Percentiles rank a stretch among this genome's conserved stretches.
Conservation (phyloP, 2,113 vertebrate species). For the Rhynchopsitta pachyrhyncha region DNA sequence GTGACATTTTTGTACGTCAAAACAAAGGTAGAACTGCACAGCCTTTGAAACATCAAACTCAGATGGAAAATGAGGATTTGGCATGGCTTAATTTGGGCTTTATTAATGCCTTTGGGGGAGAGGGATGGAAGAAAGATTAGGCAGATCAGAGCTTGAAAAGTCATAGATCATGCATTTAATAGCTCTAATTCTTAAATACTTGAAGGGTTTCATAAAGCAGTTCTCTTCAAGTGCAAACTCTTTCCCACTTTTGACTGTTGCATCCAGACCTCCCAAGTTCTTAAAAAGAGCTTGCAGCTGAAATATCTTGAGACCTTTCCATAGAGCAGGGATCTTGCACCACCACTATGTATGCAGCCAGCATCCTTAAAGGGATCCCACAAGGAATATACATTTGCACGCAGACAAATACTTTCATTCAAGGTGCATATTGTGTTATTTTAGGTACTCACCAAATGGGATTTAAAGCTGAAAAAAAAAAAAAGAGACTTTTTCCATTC, state of each 20-base stretch:
- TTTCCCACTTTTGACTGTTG: neutral
- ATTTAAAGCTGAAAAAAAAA: neutral
- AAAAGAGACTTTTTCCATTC: neutral
- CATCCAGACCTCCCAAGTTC: neutral
- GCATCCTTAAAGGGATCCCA: neutral
- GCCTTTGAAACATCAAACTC: conserved; percentile 53
- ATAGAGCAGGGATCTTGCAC: neutral
- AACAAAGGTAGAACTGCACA: conserved; percentile 44
- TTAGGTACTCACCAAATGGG: neutral
- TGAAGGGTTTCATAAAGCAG: conserved; percentile 17
- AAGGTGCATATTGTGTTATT: neutral
- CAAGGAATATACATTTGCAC: neutral
- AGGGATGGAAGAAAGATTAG: conserved; percentile 55
- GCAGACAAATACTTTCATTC: neutral
- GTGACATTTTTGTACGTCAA: conserved; percentile 23
- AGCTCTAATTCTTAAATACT: conserved; percentile 46
- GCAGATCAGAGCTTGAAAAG: conserved; percentile 24
- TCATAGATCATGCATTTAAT: conserved; percentile 50
- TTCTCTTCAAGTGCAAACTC: conserved; percentile 28
- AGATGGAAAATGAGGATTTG: conserved; percentile 46
- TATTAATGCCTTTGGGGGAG: conserved; percentile 35
- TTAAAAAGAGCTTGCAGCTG: neutral
- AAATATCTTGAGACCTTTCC: neutral
- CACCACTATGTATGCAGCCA: neutral
- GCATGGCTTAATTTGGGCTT: conserved; percentile 47